These are phyloP conservation scores for Sapayoa aenigma DNA, from an alignment of 2,113 vertebrate species.

Conservation along the genomic window DNA sequence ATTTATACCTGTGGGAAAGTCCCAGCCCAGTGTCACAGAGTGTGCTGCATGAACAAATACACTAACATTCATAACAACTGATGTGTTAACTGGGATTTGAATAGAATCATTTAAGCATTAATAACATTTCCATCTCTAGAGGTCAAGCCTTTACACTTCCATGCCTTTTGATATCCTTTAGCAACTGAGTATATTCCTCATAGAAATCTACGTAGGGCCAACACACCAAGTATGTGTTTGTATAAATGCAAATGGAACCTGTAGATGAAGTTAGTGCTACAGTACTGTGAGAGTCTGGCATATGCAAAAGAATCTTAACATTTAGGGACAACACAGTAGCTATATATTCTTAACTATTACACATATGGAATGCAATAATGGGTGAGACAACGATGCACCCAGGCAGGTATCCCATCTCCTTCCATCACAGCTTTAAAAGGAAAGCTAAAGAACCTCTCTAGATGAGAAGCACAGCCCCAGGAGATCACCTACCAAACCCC, in stretches of 20 bases:
- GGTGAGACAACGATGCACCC: not conserved
- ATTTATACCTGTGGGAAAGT: conserved; percentile 47
- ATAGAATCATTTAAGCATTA: conserved; percentile 54
- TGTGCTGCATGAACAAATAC: not conserved
- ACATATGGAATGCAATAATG: not conserved
- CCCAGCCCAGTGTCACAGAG: not conserved
- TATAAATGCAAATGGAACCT: not conserved
- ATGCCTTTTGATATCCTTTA: not conserved
- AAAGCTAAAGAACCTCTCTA: not conserved
- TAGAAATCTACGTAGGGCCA: not conserved
- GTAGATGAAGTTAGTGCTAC: not conserved
- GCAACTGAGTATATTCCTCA: not conserved
- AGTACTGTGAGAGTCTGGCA: not conserved
- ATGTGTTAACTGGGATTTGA: conserved; percentile 28
- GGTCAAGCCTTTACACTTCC: conserved; percentile 2
- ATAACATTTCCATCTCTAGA: conserved; percentile 44
- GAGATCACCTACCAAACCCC: not conserved
- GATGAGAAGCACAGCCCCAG: not conserved
- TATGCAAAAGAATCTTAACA: not conserved
- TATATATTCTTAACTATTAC: not conserved
- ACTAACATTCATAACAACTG: conserved; percentile 28
- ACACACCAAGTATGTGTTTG: not conserved
- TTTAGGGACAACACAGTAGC: not conserved
- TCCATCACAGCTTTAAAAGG: not conserved
- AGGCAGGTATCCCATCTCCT: not conserved